A percentile compares a stretch with the other conserved stretches of the same genome.
Conservation (phyloP, 2,113 vertebrate genomes). For the Hepsetus odoe region DNA sequence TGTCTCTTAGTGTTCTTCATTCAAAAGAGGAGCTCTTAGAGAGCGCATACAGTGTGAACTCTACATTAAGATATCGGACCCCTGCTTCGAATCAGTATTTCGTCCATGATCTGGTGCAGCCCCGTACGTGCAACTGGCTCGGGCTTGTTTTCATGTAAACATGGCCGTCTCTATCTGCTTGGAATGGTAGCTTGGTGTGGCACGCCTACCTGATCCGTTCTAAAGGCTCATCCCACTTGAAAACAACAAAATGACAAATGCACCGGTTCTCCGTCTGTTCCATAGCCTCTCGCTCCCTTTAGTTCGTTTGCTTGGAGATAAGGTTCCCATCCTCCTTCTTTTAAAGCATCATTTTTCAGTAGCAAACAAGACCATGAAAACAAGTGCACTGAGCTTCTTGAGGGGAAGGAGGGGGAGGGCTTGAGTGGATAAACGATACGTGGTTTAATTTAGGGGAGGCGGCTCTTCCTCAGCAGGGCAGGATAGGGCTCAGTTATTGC, state of each 20-base stretch:
- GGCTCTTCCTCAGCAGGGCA: conserved; percentile 70
- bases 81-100: conserved; percentile 71
- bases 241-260: background rate
- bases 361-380: conserved; percentile 66
- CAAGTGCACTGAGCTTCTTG: conserved; percentile 57
- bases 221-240: conserved; percentile 14
- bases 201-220: conserved; percentile 40
- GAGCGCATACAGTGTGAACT: conserved; percentile 82
- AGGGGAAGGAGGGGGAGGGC: conserved; percentile 41
- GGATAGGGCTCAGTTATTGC: conserved; percentile 61
- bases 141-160: conserved; percentile 73
- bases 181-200: conserved; percentile 71
- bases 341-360: conserved; percentile 56
- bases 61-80: conserved; percentile 71
- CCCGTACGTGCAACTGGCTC: conserved; percentile 57
- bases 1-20: conserved; percentile 80
- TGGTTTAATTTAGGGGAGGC: conserved; percentile 35
- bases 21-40: conserved; percentile 72
- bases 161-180: conserved; percentile 68
- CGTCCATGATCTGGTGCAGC: conserved; percentile 63
- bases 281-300: conserved; percentile 44
- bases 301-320: conserved; percentile 36
- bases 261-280: conserved; percentile 32
- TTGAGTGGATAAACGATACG: conserved; percentile 33
- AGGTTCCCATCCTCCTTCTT: conserved; percentile 42